A percentile compares a stretch with the other conserved stretches of the same genome.
These are phyloP conservation scores for Epirrhoe alternata DNA, from an alignment of 2,888 invertebrate species.

Conservation along the genomic window DNA sequence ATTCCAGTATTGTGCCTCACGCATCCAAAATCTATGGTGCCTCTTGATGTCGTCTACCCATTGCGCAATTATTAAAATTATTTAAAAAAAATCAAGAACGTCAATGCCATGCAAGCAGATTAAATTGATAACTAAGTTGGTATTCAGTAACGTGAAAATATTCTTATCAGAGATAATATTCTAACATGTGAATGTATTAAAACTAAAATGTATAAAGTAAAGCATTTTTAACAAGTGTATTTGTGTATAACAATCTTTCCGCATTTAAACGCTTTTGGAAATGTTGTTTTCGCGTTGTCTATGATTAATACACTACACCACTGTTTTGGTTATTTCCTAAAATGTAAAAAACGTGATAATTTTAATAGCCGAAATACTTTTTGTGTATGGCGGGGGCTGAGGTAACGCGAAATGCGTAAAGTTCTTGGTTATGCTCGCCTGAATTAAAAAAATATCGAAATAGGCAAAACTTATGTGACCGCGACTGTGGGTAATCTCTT, in stretches of 20 bases:
- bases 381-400: too few species aligned
- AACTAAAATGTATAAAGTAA: background rate
- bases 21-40: too few species aligned
- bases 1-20: too few species aligned
- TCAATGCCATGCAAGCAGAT: conserved; percentile 21
- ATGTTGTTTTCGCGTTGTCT: background rate
- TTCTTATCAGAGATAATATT: conserved; percentile 24
- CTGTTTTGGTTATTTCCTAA: background rate
- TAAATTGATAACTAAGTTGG: conserved; percentile 9
- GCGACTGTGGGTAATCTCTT: too few species aligned
- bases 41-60: too few species aligned
- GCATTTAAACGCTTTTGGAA: background rate
- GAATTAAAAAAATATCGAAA: background rate
- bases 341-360: background rate
- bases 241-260: background rate
- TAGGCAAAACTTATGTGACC: background rate
- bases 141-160: conserved; percentile 20
- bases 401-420: too few species aligned
- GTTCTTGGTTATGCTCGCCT: too few species aligned
- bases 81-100: conserved; percentile 13
- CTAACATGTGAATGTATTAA: conserved; percentile 11
- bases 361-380: background rate
- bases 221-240: background rate
- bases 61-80: too few species aligned
- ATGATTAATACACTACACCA: background rate